Conservation (phyloP, 2,888 invertebrate species). For the Tetragonula carbonaria region DNA sequence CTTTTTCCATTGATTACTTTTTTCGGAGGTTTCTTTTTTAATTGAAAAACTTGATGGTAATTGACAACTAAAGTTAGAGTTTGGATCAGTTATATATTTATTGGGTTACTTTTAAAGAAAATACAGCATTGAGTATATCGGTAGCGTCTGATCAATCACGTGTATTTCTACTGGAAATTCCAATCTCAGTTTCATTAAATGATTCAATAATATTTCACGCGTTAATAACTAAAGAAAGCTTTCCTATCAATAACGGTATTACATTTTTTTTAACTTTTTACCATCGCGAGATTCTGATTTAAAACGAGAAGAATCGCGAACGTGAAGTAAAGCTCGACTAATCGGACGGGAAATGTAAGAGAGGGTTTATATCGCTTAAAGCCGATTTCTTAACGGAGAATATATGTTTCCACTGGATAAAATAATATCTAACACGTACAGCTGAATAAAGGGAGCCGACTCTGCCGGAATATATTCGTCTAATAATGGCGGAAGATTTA, state of each 20-base stretch:
- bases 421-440: slow-evolving; percentile 25
- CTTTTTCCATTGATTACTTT: not conserved
- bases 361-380: slow-evolving; percentile 5
- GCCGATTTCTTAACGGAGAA: slow-evolving; percentile 15
- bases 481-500: slow-evolving; percentile 52
- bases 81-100: no score
- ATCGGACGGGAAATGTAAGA: not conserved
- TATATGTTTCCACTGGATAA: slow-evolving; percentile 16
- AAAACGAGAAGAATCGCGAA: not conserved
- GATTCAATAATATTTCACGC: not conserved
- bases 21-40: not conserved
- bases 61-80: no score
- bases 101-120: not conserved
- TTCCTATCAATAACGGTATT: no score
- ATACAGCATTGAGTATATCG: not conserved
- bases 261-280: not conserved
- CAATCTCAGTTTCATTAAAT: not conserved
- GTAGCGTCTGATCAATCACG: not conserved
- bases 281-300: no score
- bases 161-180: not conserved
- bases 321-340: not conserved
- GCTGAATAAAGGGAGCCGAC: slow-evolving; percentile 43
- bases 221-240: not conserved
- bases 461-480: slow-evolving; percentile 42
- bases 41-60: not conserved